Percentiles rank a stretch among this genome's conserved stretches.
phyloP scores from a whole-genome alignment of 2,797 vertebrate species.

The Synanceia verrucosa region DNA sequence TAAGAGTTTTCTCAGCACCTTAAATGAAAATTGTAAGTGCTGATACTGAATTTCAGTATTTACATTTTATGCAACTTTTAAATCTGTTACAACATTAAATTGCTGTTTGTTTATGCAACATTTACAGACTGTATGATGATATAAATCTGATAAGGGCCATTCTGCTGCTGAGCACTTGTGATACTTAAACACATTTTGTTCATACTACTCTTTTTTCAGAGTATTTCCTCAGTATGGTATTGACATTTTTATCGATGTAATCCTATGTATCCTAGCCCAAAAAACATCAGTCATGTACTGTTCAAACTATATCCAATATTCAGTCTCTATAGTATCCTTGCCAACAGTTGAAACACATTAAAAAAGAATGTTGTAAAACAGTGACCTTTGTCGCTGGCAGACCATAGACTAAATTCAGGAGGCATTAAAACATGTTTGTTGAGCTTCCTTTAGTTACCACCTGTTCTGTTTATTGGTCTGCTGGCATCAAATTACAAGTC shows the following conservation, averaged over 20 bases:
- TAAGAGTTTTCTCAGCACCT: too few species aligned
- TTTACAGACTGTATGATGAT: background rate
- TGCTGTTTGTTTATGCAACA: background rate
- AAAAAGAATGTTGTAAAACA: background rate
- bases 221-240: background rate
- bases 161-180: background rate
- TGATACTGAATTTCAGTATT: background rate
- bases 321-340: background rate
- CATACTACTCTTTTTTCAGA: background rate
- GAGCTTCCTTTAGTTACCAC: constrained; percentile 17
- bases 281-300: background rate
- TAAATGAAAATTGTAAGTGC: too few species aligned
- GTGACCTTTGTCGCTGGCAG: background rate
- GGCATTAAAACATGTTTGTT: constrained; percentile 1
- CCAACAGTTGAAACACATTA: background rate
- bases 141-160: background rate
- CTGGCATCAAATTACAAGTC: constrained; percentile 49
- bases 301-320: background rate
- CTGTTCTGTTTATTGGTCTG: constrained; percentile 21
- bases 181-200: background rate
- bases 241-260: background rate
- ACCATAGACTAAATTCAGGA: constrained; percentile 36
- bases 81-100: background rate
- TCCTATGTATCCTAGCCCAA: background rate
- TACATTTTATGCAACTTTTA: accelerated